Evolutionary conservation across 2,113 vertebrate species (phyloP), one percentile per base, ranked within the genome.

Genomic region (Otocyon megalotis): DNA sequence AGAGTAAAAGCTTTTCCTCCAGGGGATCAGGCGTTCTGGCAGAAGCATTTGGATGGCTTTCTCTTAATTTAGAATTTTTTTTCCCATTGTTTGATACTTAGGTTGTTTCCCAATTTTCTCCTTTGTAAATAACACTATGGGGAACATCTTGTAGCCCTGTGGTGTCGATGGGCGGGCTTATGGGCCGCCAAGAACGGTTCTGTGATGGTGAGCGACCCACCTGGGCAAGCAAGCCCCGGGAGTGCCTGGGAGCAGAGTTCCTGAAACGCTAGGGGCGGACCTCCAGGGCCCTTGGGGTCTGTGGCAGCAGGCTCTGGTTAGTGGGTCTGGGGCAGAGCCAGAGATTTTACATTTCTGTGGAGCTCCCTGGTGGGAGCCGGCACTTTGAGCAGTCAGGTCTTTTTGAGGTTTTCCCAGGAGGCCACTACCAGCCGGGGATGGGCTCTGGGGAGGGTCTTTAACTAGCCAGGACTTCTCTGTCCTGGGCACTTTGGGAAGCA

Each of bases 141-240:
- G 32, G 71, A 48, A 22, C 37, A 37, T 43, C 56, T 26, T 10
- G 20, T 7, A 30, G 12, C 17, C 1, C 9, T 1, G 11, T 0
- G 5, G 32, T 7, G 6, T 71, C 13, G 2, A 3, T 2, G 35
- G 76, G 2, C 0, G 1, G 8, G 37, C 14, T 17, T 53, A 13
- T 20, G 9, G 28, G 17, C 19, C 2, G 0, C 19, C 3, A 8
- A 8, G 71, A 43, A 8, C 0, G 8, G 65, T 11, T 0, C 85
- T 0, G 0, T 2, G 0, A 28, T 0, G 14, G 56, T 0, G 11
- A 30, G 30, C 24, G 32, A 60, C 16, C 9, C 7, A 0, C 65
- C 26, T 48, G 4, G 3, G 54, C 6, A 12, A 24, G 50, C 2
- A 15, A 63, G 9, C 5, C 16, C 0, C 0, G 1, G 1, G 37